Conservation (phyloP, 2,797 vertebrate species). For the Melanotaenia maccullochi region DNA sequence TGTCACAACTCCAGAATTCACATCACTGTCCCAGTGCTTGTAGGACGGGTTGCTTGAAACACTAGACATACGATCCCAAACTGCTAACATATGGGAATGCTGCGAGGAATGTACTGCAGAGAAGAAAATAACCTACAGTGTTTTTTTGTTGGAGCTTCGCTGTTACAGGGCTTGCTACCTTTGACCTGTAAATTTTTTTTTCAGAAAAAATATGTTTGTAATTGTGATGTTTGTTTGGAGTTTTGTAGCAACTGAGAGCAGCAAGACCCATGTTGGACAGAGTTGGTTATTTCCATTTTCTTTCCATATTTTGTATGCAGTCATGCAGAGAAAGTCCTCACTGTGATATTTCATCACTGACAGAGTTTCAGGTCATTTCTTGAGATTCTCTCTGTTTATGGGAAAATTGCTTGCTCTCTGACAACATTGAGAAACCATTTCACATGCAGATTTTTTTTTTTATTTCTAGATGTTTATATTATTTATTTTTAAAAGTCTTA, state of each 20-base stretch:
- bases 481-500: conserved; percentile 73
- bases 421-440: conserved; percentile 35
- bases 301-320: neutral
- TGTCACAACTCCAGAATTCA: conserved; percentile 10
- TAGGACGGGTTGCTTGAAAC: conserved; percentile 64
- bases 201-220: conserved; percentile 2
- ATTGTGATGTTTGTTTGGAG: conserved; percentile 24
- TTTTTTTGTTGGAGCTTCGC: conserved; percentile 52
- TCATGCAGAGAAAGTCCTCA: conserved; percentile 22
- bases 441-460: conserved; percentile 39
- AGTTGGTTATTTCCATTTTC: conserved; percentile 35
- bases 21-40: conserved; percentile 25
- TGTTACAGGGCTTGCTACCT: conserved; percentile 32
- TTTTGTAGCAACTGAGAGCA: conserved; percentile 37
- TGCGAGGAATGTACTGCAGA: conserved; percentile 60
- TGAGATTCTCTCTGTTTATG: conserved; percentile 47
- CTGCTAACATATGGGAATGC: conserved; percentile 70
- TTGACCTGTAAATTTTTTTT: conserved; percentile 31
- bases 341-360: conserved; percentile 36
- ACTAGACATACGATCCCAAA: conserved; percentile 62
- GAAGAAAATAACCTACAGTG: conserved; percentile 45
- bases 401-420: conserved; percentile 27
- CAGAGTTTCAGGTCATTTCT: conserved; percentile 52
- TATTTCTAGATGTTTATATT: conserved; percentile 64
- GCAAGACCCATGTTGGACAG: conserved; percentile 4